Conservation (phyloP, 2,113 vertebrate genomes). For the Scophthalmus maximus region DNA sequence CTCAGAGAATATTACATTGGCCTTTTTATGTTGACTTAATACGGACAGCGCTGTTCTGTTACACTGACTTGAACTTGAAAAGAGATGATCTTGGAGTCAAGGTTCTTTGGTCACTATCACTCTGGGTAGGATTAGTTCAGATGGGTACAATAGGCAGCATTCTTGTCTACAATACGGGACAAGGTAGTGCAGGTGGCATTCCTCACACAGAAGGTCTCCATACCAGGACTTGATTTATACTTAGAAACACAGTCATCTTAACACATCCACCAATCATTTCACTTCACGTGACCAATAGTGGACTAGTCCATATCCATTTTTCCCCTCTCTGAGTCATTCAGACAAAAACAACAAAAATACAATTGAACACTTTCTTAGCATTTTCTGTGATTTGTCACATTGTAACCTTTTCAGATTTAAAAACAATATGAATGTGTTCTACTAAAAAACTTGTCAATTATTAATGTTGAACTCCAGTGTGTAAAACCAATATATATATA, state of each 20-base stretch:
- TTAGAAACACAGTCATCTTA: conserved; percentile 15
- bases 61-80: conserved; percentile 35
- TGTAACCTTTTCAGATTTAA: too few species aligned
- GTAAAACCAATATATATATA: too few species aligned
- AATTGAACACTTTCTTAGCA: too few species aligned
- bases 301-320: neutral
- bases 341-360: neutral
- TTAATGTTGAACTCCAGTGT: neutral
- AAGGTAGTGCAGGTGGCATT: conserved; percentile 72
- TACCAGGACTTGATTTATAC: conserved; percentile 56
- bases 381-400: too few species aligned
- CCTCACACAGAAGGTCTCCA: conserved; percentile 61
- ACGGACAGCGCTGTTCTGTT: conserved; percentile 26
- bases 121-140: conserved; percentile 32
- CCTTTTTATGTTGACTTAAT: conserved; percentile 27
- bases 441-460: neutral
- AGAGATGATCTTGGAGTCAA: conserved; percentile 15
- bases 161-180: conserved; percentile 61
- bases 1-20: conserved; percentile 47
- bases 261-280: conserved; percentile 31
- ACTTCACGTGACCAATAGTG: conserved; percentile 55
- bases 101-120: conserved; percentile 38
- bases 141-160: conserved; percentile 69
- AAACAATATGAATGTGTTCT: neutral
- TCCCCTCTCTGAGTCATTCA: neutral